phyloP scores from a whole-genome alignment of 2,113 vertebrate genomes.

The Psophia crepitans region DNA sequence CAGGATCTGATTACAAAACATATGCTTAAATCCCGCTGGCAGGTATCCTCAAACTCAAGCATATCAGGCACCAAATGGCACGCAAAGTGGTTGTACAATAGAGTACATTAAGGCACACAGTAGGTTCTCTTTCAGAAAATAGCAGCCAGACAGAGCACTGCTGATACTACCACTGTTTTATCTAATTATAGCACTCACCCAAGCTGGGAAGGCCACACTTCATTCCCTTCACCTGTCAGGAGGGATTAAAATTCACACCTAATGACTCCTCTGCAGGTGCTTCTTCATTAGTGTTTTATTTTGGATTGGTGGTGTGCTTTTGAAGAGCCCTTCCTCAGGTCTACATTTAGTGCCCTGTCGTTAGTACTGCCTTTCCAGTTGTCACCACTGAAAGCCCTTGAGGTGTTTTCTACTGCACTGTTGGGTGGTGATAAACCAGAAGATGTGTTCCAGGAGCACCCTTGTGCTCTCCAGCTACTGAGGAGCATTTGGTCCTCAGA shows the following conservation, averaged over 20 bases:
- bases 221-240: background rate
- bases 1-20: background rate
- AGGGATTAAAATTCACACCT: background rate
- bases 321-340: background rate
- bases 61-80: background rate
- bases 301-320: background rate
- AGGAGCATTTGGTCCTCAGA: background rate
- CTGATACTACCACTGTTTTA: background rate
- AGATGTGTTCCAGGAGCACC: background rate
- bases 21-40: background rate
- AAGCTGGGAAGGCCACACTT: background rate
- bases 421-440: background rate
- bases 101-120: background rate
- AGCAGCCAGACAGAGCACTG: background rate
- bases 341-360: background rate
- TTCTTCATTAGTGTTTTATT: background rate
- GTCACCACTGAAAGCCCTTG: background rate
- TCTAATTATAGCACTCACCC: conserved; percentile 9
- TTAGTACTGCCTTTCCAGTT: background rate
- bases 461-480: background rate
- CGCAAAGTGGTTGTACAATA: background rate
- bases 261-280: background rate
- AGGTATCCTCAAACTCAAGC: background rate
- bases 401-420: background rate
- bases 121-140: background rate